Evolutionary conservation across 2,113 vertebrate species (phyloP), one percentile per base, ranked within the genome.

Genomic region (Dolichotis patagonum): DNA sequence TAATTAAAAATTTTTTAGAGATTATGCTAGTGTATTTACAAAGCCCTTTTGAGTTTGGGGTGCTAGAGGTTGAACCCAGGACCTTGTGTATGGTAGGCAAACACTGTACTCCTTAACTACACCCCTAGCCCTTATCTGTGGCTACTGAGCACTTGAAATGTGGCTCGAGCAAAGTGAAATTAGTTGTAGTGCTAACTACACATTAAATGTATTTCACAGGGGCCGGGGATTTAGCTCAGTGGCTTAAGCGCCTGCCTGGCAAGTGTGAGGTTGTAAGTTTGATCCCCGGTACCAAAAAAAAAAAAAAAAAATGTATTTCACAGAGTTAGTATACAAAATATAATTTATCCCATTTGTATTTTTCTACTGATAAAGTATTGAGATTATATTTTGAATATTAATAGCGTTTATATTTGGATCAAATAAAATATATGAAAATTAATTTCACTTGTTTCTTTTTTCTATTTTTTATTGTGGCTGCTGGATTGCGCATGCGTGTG

Each of bases 351-450:
- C 30, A 28, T 56, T 62, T 28, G 80, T 56, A 10, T 26, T 73
- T 82, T 94, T 73, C 52, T 88, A 20, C 67, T 88, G 67, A 54
- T 84, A 78, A 41, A 11, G 24, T 69, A 35, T 87, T 91, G 46
- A 85, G 46, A 83, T 93, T 73, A 52, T 77, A 69, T 46, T 65
- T 92, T 90, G 38, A 41, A 60, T 54, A 83, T 71, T 87, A 54
- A 71, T 52, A 67, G 52, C 52, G 19, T 22, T 52, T 67, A 67
- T 86, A 52, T 56, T 83, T 84, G 62, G 26, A 52, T 85, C 80
- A 92, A 94, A 91, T 82, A 81, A 94, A 90, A 63, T 78, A 84
- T 38, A n/a, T 84, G 82, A 77, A 84, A 84, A 62, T 80, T 75
- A 26, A 75, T 75, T 75, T 85, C 13, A n/a, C 32, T 38, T 69